A percentile compares a stretch with the other conserved stretches of the same genome.
Evolutionary conservation across 2,888 invertebrate genomes (phyloP).

Genomic region (Anoncus sp.): DNA sequence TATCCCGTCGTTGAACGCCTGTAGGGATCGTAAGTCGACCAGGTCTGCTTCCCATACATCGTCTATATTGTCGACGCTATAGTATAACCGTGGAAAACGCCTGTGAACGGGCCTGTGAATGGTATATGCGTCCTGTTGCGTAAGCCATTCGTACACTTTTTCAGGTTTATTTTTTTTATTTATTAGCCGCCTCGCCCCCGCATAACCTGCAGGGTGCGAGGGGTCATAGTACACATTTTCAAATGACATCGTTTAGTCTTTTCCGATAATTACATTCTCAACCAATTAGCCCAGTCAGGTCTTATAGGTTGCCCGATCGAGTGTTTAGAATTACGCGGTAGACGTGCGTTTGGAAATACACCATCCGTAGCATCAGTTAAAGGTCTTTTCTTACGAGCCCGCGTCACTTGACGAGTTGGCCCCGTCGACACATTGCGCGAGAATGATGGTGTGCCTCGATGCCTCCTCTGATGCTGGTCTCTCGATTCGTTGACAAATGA

Average conservation of each 20-base stretch:
- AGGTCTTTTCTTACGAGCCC: too few relatives aligned
- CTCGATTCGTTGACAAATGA: too few relatives aligned
- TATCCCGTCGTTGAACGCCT: conserved; percentile 55
- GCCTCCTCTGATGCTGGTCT: too few relatives aligned
- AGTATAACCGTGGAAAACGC: conserved; percentile 32
- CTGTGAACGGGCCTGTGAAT: conserved; percentile 40
- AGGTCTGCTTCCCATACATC: conserved; percentile 63
- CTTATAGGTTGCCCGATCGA: too few relatives aligned
- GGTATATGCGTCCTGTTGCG: conserved; percentile 58
- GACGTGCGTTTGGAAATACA: too few relatives aligned
- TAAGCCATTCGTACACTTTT: conserved; percentile 22
- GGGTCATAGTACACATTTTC: conserved; percentile 53
- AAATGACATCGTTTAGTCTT: background rate
- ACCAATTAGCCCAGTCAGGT: too few relatives aligned
- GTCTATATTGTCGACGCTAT: conserved; percentile 57
- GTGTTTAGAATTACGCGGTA: too few relatives aligned
- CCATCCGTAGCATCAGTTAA: too few relatives aligned
- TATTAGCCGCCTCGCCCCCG: conserved; percentile 23
- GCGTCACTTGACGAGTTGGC: too few relatives aligned
- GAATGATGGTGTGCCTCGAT: too few relatives aligned
- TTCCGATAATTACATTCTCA: too few relatives aligned
- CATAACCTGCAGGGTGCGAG: conserved; percentile 50
- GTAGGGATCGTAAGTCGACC: conserved; percentile 35
- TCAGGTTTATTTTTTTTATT: background rate
- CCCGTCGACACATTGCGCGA: too few relatives aligned